Percentiles rank a stretch among this genome's conserved stretches.
Evolutionary conservation across 2,888 invertebrate species (phyloP).

Genomic region (Pasiphila rectangulata): DNA sequence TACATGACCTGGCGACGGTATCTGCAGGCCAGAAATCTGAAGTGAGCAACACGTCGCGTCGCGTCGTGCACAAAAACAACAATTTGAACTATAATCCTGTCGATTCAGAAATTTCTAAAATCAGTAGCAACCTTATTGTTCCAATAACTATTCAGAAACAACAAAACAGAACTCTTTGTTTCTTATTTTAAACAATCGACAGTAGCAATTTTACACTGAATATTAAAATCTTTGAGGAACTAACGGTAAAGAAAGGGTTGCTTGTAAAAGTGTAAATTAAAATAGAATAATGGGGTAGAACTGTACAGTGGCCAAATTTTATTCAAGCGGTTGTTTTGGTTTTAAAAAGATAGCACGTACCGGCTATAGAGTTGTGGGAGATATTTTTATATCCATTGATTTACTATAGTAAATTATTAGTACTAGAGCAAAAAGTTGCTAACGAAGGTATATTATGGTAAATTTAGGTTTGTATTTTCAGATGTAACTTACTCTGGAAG

Average conservation of each 20-base stretch:
- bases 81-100: neutral
- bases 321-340: conserved; percentile 32
- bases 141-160: conserved; percentile 10
- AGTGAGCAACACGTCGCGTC: too few species aligned
- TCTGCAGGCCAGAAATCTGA: too few species aligned
- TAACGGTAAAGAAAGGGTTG: conserved; percentile 38
- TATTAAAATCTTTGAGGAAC: conserved; percentile 49
- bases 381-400: conserved; percentile 12
- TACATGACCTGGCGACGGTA: too few species aligned
- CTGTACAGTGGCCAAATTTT: conserved; percentile 57
- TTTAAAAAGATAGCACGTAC: conserved; percentile 21
- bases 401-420: neutral
- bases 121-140: conserved; percentile 15
- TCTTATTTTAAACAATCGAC: conserved; percentile 21
- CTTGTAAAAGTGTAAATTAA: conserved; percentile 37
- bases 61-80: too few species aligned
- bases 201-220: conserved; percentile 45
- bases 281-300: conserved; percentile 51
- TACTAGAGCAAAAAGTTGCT: neutral
- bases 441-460: too few species aligned
- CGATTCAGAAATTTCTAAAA: conserved; percentile 2
- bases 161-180: conserved; percentile 17
- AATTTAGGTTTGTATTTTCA: neutral
- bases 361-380: conserved; percentile 10
- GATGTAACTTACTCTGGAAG: too few species aligned